phyloP scores from a whole-genome alignment of 2,113 vertebrate genomes.

The Emydocephalus ijimae region DNA sequence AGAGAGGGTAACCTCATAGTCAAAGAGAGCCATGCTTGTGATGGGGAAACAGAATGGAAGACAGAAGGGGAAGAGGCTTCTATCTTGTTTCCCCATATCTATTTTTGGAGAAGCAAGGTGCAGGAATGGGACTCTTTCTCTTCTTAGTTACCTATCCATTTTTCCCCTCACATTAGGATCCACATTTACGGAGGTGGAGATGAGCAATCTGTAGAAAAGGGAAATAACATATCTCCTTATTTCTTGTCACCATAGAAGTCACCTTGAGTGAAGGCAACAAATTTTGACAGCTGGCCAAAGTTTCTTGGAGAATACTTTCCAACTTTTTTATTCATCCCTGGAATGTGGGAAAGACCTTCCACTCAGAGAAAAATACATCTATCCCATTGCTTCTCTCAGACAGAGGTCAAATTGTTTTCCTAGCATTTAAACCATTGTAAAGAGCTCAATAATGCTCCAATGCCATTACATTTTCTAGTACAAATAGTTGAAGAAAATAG shows the following conservation, averaged over 20 bases:
- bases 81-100: neutral
- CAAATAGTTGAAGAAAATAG: conserved; percentile 31
- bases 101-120: neutral
- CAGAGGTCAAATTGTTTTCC: conserved; percentile 35
- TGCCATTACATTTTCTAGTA: conserved; percentile 46
- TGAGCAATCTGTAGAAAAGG: neutral
- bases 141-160: neutral
- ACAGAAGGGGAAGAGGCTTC: neutral
- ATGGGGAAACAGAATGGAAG: neutral
- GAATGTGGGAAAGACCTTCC: neutral
- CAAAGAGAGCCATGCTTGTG: neutral
- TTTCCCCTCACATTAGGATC: neutral
- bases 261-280: neutral
- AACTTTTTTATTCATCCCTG: neutral
- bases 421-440: conserved; percentile 36
- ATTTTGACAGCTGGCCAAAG: neutral
- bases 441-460: conserved; percentile 45
- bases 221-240: neutral
- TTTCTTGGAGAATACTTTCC: neutral
- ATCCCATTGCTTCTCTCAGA: neutral
- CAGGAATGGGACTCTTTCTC: neutral
- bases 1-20: neutral
- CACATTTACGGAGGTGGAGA: neutral
- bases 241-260: neutral
- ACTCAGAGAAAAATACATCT: neutral